phyloP scores from a whole-genome alignment of 1,140 invertebrate genomes.

The Lucilia cuprina region DNA sequence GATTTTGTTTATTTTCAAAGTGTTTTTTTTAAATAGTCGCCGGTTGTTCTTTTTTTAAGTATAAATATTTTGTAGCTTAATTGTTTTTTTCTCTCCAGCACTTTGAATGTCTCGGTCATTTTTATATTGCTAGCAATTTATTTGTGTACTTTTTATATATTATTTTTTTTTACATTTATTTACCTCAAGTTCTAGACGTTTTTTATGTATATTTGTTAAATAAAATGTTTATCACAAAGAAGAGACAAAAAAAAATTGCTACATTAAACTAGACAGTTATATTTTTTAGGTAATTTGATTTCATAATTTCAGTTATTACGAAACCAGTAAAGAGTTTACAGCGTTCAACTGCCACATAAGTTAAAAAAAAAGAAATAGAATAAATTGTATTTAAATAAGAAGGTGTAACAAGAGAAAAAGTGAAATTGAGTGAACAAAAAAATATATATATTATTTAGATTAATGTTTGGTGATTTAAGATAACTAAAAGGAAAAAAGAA shows the following conservation, averaged over 20 bases:
- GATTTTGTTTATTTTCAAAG: neutral
- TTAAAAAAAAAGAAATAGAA: no score
- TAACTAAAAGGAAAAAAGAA: no score
- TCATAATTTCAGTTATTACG: neutral
- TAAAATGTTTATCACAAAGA: neutral
- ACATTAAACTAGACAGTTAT: neutral
- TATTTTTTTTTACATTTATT: neutral
- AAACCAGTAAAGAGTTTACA: neutral
- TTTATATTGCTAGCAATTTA: neutral
- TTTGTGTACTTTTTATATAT: neutral
- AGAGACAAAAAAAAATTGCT: neutral
- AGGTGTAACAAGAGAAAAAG: no score
- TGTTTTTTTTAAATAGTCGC: neutral
- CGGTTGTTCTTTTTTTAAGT: neutral
- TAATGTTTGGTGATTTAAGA: no score
- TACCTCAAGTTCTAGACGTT: neutral
- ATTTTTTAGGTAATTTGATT: neutral
- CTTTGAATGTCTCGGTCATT: slow-evolving; percentile 1
- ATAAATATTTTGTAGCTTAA: neutral
- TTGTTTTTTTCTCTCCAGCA: neutral
- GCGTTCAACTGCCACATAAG: neutral
- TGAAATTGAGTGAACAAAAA: no score
- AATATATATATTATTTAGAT: no score
- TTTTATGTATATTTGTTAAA: neutral
- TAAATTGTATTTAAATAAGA: no score